These are phyloP conservation scores for Popillia japonica DNA, from an alignment of 1,140 invertebrate genomes.

Conservation along the genomic window DNA sequence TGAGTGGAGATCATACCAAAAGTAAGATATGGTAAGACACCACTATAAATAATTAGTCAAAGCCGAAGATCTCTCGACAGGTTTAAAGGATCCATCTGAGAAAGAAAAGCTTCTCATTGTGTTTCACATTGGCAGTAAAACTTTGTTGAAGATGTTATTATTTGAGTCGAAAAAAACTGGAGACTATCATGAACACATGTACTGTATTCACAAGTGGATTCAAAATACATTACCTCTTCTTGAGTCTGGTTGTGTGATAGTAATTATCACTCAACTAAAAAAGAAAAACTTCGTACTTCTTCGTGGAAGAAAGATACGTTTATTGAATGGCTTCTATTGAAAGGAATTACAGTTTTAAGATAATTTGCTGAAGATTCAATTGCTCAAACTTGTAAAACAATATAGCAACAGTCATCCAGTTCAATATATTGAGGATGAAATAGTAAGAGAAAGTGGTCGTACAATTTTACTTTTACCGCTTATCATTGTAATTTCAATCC, in stretches of 20 bases:
- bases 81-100: no score
- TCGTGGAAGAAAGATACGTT: conserved; percentile 48
- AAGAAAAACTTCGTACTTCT: conserved; percentile 47
- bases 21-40: no score
- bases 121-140: no score
- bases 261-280: conserved; percentile 56
- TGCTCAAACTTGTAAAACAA: conserved; percentile 34
- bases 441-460: conserved; percentile 43
- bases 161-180: no score
- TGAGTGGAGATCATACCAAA: no score
- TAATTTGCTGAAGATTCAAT: conserved; percentile 2
- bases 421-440: conserved; percentile 49
- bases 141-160: no score
- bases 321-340: conserved; percentile 47
- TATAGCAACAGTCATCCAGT: conserved; percentile 22
- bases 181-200: conserved; percentile 4
- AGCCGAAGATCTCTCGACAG: no score
- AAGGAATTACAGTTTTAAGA: conserved; percentile 40
- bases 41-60: no score
- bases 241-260: conserved; percentile 49
- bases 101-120: no score
- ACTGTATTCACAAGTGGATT: background rate
- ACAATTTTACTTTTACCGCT: conserved; percentile 53
- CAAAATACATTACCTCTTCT: conserved; percentile 48
- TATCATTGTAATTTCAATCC: conserved; percentile 58